These are phyloP conservation scores for Coelopa pilipes DNA, from an alignment of 2,888 invertebrate species.

Conservation along the genomic window DNA sequence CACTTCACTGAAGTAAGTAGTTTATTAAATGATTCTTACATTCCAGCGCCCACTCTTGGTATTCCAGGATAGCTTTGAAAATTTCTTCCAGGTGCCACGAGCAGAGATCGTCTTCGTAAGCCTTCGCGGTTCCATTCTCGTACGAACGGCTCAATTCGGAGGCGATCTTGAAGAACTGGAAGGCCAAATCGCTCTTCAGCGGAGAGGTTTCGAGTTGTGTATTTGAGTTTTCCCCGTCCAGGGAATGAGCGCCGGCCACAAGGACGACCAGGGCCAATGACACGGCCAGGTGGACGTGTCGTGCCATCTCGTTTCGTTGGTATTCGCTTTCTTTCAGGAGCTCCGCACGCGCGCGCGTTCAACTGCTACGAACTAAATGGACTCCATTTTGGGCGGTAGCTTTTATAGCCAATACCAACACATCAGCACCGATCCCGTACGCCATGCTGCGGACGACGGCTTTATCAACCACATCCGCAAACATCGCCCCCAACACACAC, in stretches of 20 bases:
- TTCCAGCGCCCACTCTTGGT: conserved; percentile 63
- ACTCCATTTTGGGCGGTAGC: conserved; percentile 40
- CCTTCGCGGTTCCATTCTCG: conserved; percentile 37
- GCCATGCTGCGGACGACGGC: no score
- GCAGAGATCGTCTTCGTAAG: conserved; percentile 49
- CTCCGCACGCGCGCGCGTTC: conserved; percentile 8
- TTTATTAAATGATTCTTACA: conserved; percentile 53
- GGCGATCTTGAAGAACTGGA: conserved; percentile 55
- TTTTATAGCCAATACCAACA: conserved; percentile 50
- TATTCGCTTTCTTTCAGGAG: not conserved
- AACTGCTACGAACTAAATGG: conserved; percentile 45
- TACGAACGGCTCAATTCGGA: conserved; percentile 38
- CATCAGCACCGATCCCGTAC: no score
- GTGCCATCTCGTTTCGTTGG: conserved; percentile 40
- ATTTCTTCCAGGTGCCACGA: conserved; percentile 54
- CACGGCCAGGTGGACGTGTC: conserved; percentile 46
- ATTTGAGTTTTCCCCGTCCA: conserved; percentile 40
- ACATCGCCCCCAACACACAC: not conserved
- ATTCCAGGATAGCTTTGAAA: conserved; percentile 50
- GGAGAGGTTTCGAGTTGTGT: conserved; percentile 43
- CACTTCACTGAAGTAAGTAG: not conserved
- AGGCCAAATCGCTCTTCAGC: conserved; percentile 55
- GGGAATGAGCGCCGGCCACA: conserved; percentile 41
- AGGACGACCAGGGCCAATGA: conserved; percentile 45
- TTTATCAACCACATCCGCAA: not conserved